Conservation (phyloP, 2,797 vertebrate species). For the Pangasius krempfi region DNA sequence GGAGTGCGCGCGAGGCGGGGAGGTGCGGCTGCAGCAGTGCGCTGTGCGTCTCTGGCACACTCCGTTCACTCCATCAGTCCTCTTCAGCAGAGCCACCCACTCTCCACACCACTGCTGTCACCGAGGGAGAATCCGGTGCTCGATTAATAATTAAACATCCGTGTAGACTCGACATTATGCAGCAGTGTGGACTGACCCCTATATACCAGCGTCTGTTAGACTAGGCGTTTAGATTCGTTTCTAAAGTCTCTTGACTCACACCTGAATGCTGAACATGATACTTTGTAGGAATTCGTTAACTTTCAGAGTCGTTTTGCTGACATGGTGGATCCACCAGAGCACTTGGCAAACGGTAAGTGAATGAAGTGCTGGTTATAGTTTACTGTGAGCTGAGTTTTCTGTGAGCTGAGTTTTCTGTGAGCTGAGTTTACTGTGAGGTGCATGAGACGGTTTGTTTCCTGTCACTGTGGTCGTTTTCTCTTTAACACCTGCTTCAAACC, state of each 20-base stretch:
- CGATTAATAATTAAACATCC: background rate
- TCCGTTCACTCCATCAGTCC: background rate
- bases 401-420: background rate
- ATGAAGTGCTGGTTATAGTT: background rate
- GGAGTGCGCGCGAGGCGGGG: background rate
- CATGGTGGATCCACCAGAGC: slow-evolving; percentile 39
- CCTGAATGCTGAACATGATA: slow-evolving; percentile 39
- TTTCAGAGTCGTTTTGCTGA: slow-evolving; percentile 35
- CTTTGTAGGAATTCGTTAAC: slow-evolving; percentile 32
- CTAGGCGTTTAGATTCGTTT: background rate
- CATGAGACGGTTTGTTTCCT: background rate
- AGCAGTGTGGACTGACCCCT: background rate
- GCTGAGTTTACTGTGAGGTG: background rate
- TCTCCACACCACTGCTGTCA: background rate
- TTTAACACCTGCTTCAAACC: background rate
- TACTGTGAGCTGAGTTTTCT: background rate
- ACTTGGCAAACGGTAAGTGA: slow-evolving; percentile 49
- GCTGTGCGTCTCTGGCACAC: background rate
- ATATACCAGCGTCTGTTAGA: no score
- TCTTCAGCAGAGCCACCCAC: slow-evolving; percentile 9
- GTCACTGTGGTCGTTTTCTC: background rate
- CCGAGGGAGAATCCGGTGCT: slow-evolving; percentile 3
- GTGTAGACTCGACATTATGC: background rate
- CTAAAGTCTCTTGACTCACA: background rate
- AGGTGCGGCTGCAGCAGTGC: slow-evolving; percentile 26